Conservation (phyloP, 2,113 vertebrate genomes). For the Zosterops pallidus region DNA sequence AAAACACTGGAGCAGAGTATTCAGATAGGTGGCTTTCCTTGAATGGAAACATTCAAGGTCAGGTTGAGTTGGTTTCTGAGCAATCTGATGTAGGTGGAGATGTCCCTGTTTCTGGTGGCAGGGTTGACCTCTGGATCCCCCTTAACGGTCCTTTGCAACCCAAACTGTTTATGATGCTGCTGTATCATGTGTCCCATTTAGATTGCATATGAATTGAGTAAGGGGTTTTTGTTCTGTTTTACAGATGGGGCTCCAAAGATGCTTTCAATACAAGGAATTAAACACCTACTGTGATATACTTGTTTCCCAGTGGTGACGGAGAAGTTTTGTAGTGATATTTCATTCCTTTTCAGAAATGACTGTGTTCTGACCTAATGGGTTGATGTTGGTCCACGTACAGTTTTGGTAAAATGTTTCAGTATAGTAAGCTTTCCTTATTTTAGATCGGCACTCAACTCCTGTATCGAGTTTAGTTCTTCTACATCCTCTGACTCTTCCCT, state of each 20-base stretch:
- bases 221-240: neutral
- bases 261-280: neutral
- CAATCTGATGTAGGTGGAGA: neutral
- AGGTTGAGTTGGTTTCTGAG: neutral
- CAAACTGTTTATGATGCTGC: neutral
- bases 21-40: neutral
- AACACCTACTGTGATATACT: neutral
- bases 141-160: neutral
- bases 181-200: neutral
- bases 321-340: neutral
- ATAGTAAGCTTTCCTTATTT: neutral
- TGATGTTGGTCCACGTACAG: neutral
- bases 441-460: fast-evolving
- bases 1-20: neutral
- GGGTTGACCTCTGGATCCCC: neutral
- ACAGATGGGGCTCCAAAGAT: neutral
- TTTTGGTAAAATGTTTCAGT: neutral
- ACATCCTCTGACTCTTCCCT: neutral
- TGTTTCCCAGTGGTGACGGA: neutral
- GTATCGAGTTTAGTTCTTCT: neutral
- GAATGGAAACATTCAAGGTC: neutral
- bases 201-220: neutral
- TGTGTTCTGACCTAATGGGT: neutral
- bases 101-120: neutral
- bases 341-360: neutral